phyloP scores from a whole-genome alignment of 2,113 vertebrate species.

The Paraplagusia blochii region DNA sequence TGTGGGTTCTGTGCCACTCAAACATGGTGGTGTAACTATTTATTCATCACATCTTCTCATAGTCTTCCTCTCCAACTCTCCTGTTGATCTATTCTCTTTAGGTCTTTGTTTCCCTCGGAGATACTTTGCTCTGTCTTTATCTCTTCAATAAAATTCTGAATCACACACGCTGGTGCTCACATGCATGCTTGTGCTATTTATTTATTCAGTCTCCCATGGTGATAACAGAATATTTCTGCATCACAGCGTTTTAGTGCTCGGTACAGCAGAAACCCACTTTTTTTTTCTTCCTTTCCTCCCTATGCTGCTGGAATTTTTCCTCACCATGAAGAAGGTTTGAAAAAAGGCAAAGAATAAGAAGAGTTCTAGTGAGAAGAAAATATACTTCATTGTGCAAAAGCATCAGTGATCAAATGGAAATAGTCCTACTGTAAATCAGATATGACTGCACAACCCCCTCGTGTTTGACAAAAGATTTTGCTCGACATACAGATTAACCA shows the following conservation, averaged over 20 bases:
- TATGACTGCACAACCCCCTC: background rate
- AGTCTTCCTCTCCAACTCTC: constrained; percentile 7
- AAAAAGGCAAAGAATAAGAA: background rate
- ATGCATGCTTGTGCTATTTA: constrained; percentile 1
- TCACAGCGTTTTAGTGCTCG: constrained; percentile 1
- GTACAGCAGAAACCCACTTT: background rate
- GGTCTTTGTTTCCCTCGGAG: constrained; percentile 10
- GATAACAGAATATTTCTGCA: constrained; percentile 10
- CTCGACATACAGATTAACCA: constrained; percentile 35
- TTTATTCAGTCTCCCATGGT: constrained; percentile 21
- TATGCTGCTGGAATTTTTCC: constrained; percentile 1
- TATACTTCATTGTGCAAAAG: background rate
- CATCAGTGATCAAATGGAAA: constrained; percentile 20
- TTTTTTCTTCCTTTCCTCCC: background rate
- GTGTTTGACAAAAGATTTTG: constrained; percentile 38
- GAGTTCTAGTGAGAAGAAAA: background rate
- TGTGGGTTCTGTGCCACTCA: background rate
- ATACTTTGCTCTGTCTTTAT: constrained; percentile 7
- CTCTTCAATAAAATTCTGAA: constrained; percentile 7
- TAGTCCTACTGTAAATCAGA: constrained; percentile 23
- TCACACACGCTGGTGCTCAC: background rate
- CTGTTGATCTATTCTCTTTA: constrained; percentile 17
- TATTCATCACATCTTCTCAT: constrained; percentile 2
- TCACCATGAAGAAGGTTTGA: constrained; percentile 7
- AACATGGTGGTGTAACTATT: constrained; percentile 7